A percentile compares a stretch with the other conserved stretches of the same genome.
These are phyloP conservation scores for Timema cristinae DNA, from an alignment of 2,888 invertebrate species.

Conservation along the genomic window DNA sequence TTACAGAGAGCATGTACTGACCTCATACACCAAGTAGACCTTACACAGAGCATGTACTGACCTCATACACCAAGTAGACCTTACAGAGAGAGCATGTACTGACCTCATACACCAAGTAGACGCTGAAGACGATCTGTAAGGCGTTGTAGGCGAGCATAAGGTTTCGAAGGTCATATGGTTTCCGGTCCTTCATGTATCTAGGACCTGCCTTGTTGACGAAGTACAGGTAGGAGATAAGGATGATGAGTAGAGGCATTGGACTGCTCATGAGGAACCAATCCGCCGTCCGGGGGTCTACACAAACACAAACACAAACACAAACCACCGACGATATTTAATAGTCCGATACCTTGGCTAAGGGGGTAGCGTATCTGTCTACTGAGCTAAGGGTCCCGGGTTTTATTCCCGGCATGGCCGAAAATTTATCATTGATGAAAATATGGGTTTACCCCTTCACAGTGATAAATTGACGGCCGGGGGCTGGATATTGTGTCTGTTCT, in stretches of 20 bases:
- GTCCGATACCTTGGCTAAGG: not conserved
- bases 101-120: constrained; percentile 75
- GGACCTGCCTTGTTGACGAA: constrained; percentile 71
- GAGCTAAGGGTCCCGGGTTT: not conserved
- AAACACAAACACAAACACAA: not conserved
- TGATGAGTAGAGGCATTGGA: constrained; percentile 55
- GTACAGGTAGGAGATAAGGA: constrained; percentile 60
- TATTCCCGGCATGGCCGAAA: too few species aligned
- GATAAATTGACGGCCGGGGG: too few species aligned
- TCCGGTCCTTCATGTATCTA: constrained; percentile 52
- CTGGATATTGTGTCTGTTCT: too few species aligned
- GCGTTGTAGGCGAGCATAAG: constrained; percentile 54
- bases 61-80: not conserved
- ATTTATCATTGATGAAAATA: too few species aligned
- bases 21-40: too few species aligned
- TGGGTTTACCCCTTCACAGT: too few species aligned
- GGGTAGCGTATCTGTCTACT: not conserved
- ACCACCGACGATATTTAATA: not conserved
- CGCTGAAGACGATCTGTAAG: constrained; percentile 51
- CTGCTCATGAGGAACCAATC: constrained; percentile 62
- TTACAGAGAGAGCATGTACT: constrained; percentile 27
- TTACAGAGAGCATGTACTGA: too few species aligned
- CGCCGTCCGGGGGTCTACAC: constrained; percentile 59
- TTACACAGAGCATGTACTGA: not conserved
- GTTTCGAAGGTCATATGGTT: constrained; percentile 48